These are phyloP conservation scores for Colletes collaris DNA, from an alignment of 2,888 invertebrate genomes.

Conservation along the genomic window DNA sequence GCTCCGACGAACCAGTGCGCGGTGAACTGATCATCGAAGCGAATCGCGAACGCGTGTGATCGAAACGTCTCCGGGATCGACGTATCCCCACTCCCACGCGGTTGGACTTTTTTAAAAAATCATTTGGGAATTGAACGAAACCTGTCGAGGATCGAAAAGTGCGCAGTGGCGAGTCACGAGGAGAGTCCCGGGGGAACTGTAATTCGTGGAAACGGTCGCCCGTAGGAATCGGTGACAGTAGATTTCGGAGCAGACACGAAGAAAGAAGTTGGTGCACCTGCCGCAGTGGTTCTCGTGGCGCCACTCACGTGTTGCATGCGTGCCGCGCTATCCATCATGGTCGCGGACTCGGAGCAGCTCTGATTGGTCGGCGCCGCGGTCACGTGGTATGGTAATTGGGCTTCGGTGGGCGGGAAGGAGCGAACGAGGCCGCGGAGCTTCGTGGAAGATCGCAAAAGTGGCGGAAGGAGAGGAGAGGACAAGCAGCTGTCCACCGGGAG, in stretches of 20 bases:
- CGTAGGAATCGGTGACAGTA: constrained; percentile 35
- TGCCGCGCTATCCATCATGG: constrained; percentile 86
- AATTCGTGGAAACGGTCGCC: not conserved
- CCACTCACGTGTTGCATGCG: constrained; percentile 82
- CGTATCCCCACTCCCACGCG: not conserved
- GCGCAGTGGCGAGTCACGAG: not conserved
- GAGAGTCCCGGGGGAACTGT: not conserved
- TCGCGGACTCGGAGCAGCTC: constrained; percentile 83
- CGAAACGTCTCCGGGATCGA: not conserved
- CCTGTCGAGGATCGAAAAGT: not conserved
- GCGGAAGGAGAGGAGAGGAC: constrained; percentile 72
- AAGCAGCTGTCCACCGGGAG: constrained; percentile 72
- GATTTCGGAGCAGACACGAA: constrained; percentile 40
- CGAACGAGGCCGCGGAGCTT: constrained; percentile 70
- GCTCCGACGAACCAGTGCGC: constrained; percentile 19
- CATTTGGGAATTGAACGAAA: too few relatives aligned
- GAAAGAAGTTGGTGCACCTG: constrained; percentile 80
- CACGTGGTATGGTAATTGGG: constrained; percentile 88
- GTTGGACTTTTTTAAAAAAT: not conserved
- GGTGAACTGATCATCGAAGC: constrained; percentile 3
- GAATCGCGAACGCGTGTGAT: not conserved
- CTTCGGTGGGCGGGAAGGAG: constrained; percentile 85
- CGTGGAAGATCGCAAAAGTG: constrained; percentile 73
- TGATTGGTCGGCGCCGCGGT: constrained; percentile 81
- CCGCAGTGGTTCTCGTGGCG: constrained; percentile 79